phyloP scores from a whole-genome alignment of 2,888 invertebrate species.

The Agrochola litura region DNA sequence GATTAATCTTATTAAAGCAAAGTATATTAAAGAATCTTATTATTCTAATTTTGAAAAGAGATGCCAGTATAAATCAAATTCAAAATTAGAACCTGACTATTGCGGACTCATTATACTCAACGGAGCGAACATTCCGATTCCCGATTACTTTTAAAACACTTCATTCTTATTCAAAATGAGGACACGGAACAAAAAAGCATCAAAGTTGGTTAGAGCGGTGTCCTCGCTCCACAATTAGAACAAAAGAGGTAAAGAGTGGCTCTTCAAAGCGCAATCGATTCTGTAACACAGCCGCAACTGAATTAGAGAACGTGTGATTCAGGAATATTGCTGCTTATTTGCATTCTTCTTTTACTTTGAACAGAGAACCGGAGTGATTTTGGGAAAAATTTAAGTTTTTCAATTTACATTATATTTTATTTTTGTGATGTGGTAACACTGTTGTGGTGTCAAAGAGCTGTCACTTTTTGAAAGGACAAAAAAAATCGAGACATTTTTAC shows the following conservation, averaged over 20 bases:
- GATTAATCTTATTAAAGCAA: neutral
- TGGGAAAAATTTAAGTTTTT: slow-evolving; percentile 9
- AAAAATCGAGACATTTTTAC: neutral
- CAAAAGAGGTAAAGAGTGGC: slow-evolving; percentile 77
- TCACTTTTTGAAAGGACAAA: neutral
- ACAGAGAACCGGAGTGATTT: neutral
- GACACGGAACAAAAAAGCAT: slow-evolving; percentile 61
- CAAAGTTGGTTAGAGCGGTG: slow-evolving; percentile 58
- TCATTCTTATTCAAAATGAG: slow-evolving; percentile 65
- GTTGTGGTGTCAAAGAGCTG: slow-evolving; percentile 2
- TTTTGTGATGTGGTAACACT: slow-evolving; percentile 10
- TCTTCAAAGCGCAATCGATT: slow-evolving; percentile 76
- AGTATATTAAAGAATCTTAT: neutral
- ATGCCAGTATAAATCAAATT: neutral
- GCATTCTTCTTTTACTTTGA: slow-evolving; percentile 40
- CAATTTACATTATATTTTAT: neutral
- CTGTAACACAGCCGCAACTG: slow-evolving; percentile 68
- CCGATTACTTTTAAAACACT: slow-evolving; percentile 57
- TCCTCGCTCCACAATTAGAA: slow-evolving; percentile 80
- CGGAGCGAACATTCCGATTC: slow-evolving; percentile 46
- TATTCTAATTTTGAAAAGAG: slow-evolving; percentile 3
- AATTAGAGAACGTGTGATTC: slow-evolving; percentile 65
- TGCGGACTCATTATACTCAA: slow-evolving; percentile 17
- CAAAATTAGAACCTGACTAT: slow-evolving; percentile 15
- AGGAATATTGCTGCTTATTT: slow-evolving; percentile 63